These are phyloP conservation scores for Aphodius sticticus DNA, from an alignment of 2,888 invertebrate species.

Conservation along the genomic window DNA sequence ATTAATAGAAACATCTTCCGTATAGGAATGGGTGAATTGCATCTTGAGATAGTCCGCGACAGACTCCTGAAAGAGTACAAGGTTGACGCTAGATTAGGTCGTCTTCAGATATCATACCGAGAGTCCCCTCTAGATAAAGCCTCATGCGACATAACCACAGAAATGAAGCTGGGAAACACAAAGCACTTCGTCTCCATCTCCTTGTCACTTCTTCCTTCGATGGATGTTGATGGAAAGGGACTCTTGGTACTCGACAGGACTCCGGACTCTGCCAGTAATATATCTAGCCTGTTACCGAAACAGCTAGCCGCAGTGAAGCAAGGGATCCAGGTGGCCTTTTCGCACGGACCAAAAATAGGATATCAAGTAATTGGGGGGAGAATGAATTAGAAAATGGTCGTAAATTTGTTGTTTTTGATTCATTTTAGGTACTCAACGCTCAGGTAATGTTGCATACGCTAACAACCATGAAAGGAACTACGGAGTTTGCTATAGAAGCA, in stretches of 20 bases:
- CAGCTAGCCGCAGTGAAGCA: slow-evolving; percentile 74
- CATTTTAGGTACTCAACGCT: slow-evolving; percentile 70
- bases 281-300: slow-evolving; percentile 71
- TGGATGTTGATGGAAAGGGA: slow-evolving; percentile 49
- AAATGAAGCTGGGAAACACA: slow-evolving; percentile 70
- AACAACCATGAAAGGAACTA: slow-evolving; percentile 76
- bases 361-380: slow-evolving; percentile 29
- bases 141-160: slow-evolving; percentile 63
- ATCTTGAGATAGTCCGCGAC: slow-evolving; percentile 92
- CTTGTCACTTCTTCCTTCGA: slow-evolving; percentile 67
- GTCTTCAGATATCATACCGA: slow-evolving; percentile 90
- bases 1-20: slow-evolving; percentile 28
- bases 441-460: slow-evolving; percentile 80
- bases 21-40: slow-evolving; percentile 96
- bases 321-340: slow-evolving; percentile 74
- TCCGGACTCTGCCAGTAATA: slow-evolving; percentile 72
- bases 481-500: slow-evolving; percentile 82
- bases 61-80: slow-evolving; percentile 88
- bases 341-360: slow-evolving; percentile 85
- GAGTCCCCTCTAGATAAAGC: slow-evolving; percentile 70
- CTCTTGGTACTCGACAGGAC: slow-evolving; percentile 68
- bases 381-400: not conserved
- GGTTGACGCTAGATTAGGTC: slow-evolving; percentile 89
- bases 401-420: slow-evolving; percentile 4
- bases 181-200: slow-evolving; percentile 70